Percentiles rank a stretch among this genome's conserved stretches.
These are phyloP conservation scores for Actias luna DNA, from an alignment of 2,888 invertebrate species.

Conservation along the genomic window DNA sequence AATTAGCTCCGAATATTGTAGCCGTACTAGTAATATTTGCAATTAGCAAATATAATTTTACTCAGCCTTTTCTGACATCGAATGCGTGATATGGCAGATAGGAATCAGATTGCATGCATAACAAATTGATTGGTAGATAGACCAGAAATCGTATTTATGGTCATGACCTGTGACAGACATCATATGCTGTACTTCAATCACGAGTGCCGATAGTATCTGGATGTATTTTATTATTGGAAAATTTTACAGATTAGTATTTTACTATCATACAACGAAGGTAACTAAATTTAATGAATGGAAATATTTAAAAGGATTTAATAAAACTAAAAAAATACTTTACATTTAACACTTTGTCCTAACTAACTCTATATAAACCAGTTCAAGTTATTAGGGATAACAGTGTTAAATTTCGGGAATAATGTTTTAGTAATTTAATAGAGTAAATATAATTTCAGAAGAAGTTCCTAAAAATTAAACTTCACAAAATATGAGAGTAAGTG, in stretches of 20 bases:
- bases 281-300: too few species aligned
- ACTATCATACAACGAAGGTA: too few species aligned
- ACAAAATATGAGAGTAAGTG: too few species aligned
- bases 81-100: constrained; percentile 5
- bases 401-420: too few species aligned
- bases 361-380: too few species aligned
- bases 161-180: constrained; percentile 3
- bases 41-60: neutral
- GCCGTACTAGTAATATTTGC: neutral
- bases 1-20: neutral
- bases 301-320: too few species aligned
- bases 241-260: neutral
- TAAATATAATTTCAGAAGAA: too few species aligned
- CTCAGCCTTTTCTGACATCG: neutral
- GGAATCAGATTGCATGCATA: constrained; percentile 1
- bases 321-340: too few species aligned
- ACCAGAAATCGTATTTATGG: constrained; percentile 2
- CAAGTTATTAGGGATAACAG: too few species aligned
- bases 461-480: too few species aligned
- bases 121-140: neutral
- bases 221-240: neutral
- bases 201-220: neutral
- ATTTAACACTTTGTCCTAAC: too few species aligned
- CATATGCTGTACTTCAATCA: neutral
- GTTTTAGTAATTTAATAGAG: too few species aligned